Evolutionary conservation across 2,888 invertebrate genomes (phyloP).

Genomic region (Pristionchus mayeri): DNA sequence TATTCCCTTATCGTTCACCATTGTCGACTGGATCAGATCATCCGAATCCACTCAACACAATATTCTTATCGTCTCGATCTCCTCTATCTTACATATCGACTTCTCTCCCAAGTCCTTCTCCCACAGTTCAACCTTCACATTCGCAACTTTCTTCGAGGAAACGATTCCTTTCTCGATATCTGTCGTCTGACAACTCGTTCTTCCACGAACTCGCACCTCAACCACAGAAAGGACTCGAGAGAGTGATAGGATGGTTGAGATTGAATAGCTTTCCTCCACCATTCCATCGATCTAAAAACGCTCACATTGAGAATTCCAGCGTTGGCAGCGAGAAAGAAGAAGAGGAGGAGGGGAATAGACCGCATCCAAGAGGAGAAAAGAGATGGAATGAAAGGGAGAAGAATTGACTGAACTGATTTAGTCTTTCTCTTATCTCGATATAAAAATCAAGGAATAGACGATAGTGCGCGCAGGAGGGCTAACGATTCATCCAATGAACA

Average conservation of each 20-base stretch:
- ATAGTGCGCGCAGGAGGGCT: background rate
- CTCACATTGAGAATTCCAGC: conserved; percentile 5
- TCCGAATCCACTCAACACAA: background rate
- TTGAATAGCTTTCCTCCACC: too few relatives aligned
- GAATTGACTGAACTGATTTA: background rate
- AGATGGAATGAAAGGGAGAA: background rate
- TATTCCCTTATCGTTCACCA: background rate
- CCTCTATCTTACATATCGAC: background rate
- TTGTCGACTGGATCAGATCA: conserved; percentile 9
- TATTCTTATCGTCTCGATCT: too few relatives aligned
- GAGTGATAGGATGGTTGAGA: too few relatives aligned
- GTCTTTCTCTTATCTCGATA: background rate
- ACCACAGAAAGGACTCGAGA: too few relatives aligned
- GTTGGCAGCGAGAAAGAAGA: background rate
- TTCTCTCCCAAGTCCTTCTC: background rate
- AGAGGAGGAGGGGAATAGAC: background rate
- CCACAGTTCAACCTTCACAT: background rate
- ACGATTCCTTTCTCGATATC: background rate
- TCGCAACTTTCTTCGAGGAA: background rate
- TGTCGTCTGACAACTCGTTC: background rate
- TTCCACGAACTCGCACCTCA: conserved; percentile 9
- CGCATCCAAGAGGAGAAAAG: background rate
- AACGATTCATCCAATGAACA: background rate
- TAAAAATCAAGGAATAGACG: background rate
- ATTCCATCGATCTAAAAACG: background rate